Evolutionary conservation across 2,113 vertebrate genomes (phyloP), one percentile per base, ranked within the genome.

Genomic region (Mus pahari): DNA sequence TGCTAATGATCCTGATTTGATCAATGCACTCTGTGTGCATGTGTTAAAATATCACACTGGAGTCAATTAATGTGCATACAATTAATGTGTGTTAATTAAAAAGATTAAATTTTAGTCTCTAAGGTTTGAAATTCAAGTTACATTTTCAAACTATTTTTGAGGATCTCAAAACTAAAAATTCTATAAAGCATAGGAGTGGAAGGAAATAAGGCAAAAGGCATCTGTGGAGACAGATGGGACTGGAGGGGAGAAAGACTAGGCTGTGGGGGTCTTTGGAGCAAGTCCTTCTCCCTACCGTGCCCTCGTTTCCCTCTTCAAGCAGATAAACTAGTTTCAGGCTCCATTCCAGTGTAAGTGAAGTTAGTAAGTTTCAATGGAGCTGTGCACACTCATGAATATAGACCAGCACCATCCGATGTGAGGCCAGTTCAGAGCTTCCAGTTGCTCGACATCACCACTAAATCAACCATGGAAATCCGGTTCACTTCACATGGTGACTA

Each of bases 221-320:
- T 97, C 96, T 98, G 96, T 89, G 79, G 96, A 97, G 79, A 97
- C 97, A 97, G 96, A 97, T 98, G 96, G 97, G 94, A 90, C 89
- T 95, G 70, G 75, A 97, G 93, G 31, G 77, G 91, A 66, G 55
- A 88, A 92, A 92, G 53, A 77, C 62, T 84, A 89, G 94, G 86
- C 93, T 93, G 94, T 93, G 78, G 91, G 94, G 96, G 95, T 94
- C 97, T 96, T 97, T 95, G 95, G 96, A 97, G 93, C 84, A 79
- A 96, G 86, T 62, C 79, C 36, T 97, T 96, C 92, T 96, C 83
- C 92, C 97, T 95, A 94, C 94, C 78, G 39, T 97, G 97, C 97
- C 95, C 95, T 97, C 93, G 53, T 97, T 97, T 97, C 90, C 86
- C 94, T 95, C 53, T 92, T 90, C 53, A 77, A 94, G 89, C 87